Percentiles rank a stretch among this genome's conserved stretches.
These are phyloP conservation scores for Tridacna gigas DNA, from an alignment of 2,888 invertebrate genomes.

Conservation along the genomic window DNA sequence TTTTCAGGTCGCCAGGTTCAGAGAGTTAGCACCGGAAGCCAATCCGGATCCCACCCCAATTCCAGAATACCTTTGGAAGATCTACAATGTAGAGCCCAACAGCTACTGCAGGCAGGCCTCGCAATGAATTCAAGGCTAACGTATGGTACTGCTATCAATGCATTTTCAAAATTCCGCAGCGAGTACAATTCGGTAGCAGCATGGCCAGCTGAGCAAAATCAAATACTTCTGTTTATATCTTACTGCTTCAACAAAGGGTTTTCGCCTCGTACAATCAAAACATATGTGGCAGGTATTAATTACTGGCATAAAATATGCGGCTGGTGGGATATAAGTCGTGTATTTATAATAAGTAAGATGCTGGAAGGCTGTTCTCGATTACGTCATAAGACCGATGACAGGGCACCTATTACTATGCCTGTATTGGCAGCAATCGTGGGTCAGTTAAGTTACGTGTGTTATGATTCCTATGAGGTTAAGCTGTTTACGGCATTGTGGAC, in stretches of 20 bases:
- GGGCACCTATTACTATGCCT: too few species aligned
- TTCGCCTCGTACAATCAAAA: neutral
- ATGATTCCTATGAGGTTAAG: constrained; percentile 3
- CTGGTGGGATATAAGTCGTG: neutral
- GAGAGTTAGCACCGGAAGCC: neutral
- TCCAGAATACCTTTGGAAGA: too few species aligned
- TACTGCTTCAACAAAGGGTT: constrained; percentile 30
- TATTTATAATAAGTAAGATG: neutral
- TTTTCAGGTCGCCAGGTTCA: too few species aligned
- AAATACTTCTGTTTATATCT: constrained; percentile 14
- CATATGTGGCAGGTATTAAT: constrained; percentile 3
- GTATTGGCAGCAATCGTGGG: neutral
- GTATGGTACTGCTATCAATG: neutral
- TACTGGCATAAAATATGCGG: neutral
- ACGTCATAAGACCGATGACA: too few species aligned
- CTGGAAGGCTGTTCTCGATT: too few species aligned
- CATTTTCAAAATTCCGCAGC: too few species aligned
- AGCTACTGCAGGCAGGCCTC: neutral
- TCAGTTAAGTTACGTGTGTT: neutral
- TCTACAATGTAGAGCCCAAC: neutral
- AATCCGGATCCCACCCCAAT: too few species aligned
- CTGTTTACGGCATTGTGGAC: constrained; percentile 19
- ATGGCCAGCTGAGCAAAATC: constrained; percentile 2
- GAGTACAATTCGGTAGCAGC: neutral
- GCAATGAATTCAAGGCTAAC: neutral